Evolutionary conservation across 2,888 invertebrate species (phyloP).

Genomic region (Noctuana brunneofusca): DNA sequence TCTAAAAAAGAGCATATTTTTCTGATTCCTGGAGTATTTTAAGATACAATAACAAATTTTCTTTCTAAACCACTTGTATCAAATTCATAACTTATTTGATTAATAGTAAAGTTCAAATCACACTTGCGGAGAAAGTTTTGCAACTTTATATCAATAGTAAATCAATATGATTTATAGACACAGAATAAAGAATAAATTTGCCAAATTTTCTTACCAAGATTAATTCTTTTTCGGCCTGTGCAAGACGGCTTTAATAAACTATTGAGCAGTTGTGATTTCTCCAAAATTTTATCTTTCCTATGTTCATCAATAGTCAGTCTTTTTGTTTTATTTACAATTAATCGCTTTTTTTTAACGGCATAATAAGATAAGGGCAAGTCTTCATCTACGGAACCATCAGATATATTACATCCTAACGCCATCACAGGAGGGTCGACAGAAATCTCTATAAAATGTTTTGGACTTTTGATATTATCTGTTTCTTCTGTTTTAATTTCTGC

Average conservation of each 20-base stretch:
- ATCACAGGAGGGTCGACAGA: background rate
- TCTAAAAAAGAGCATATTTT: background rate
- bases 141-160: no score
- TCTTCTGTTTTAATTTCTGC: background rate
- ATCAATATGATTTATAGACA: no score
- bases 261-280: background rate
- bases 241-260: background rate
- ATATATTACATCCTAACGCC: slow-evolving; percentile 1
- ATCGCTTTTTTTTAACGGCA: background rate
- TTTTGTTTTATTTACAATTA: background rate
- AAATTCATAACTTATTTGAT: no score
- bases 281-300: background rate
- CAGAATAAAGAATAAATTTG: no score
- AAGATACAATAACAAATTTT: no score
- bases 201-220: background rate
- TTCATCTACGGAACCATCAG: slow-evolving; percentile 14
- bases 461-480: background rate
- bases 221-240: background rate
- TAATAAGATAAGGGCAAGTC: slow-evolving; percentile 15
- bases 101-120: no score
- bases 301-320: background rate
- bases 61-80: no score
- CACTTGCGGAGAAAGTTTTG: no score
- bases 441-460: background rate
- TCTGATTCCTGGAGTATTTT: no score